Evolutionary conservation across 1,140 invertebrate species (phyloP).

Genomic region (Sitophilus oryzae): DNA sequence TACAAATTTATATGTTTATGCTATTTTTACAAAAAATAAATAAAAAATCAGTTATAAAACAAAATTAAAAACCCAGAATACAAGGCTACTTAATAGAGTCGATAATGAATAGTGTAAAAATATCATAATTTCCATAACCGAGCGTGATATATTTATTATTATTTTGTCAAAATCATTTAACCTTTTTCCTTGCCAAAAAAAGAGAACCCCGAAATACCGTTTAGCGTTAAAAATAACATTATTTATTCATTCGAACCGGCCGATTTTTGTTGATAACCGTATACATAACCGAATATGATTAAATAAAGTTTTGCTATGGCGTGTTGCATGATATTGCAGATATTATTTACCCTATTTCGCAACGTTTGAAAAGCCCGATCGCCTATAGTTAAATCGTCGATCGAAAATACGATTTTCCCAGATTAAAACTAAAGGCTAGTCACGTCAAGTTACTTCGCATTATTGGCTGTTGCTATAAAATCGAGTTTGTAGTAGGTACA

Average conservation of each 20-base stretch:
- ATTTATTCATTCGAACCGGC: background rate
- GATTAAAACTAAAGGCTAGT: constrained; percentile 4
- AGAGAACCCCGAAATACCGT: background rate
- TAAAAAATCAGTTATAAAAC: too few relatives aligned
- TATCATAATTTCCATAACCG: background rate
- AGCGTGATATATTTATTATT: background rate
- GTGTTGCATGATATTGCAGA: constrained; percentile 22
- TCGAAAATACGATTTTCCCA: constrained; percentile 1
- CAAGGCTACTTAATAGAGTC: too few relatives aligned
- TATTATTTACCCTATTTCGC: constrained; percentile 13
- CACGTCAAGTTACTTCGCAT: background rate
- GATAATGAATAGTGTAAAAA: background rate
- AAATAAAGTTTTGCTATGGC: constrained; percentile 16
- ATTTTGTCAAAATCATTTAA: background rate
- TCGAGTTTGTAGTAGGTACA: too few relatives aligned
- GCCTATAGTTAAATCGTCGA: constrained; percentile 2
- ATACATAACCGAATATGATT: constrained; percentile 14
- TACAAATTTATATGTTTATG: too few relatives aligned
- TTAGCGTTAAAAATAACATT: background rate
- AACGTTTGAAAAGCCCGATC: background rate
- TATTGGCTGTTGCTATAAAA: background rate
- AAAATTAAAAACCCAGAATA: too few relatives aligned
- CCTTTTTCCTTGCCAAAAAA: background rate
- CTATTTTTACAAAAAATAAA: too few relatives aligned
- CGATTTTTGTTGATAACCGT: constrained; percentile 9